A percentile compares a stretch with the other conserved stretches of the same genome.
Conservation (phyloP, 2,888 invertebrate species). For the Nymphalis urticae region DNA sequence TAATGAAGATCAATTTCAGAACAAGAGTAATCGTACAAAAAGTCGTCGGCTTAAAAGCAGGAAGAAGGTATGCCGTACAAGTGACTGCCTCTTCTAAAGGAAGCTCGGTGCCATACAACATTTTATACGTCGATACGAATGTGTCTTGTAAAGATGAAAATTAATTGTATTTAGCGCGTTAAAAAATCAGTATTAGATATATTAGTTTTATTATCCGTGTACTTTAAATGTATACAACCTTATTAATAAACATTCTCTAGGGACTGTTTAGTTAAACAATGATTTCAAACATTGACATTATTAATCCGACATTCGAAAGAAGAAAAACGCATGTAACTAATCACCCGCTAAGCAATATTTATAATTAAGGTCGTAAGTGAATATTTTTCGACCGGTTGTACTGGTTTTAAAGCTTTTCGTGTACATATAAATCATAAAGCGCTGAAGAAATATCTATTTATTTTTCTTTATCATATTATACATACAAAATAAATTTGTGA, state of each 20-base stretch:
- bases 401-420: constrained; percentile 13
- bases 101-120: constrained; percentile 63
- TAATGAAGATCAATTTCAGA: constrained; percentile 44
- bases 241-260: no score
- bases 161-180: constrained; percentile 8
- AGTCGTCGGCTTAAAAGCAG: constrained; percentile 61
- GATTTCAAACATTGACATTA: no score
- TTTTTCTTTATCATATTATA: constrained; percentile 12
- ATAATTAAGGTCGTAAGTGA: background rate
- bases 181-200: constrained; percentile 45
- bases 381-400: constrained; percentile 18
- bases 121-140: constrained; percentile 68
- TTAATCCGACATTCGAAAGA: no score
- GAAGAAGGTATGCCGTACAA: constrained; percentile 69
- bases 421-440: constrained; percentile 20
- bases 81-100: constrained; percentile 66
- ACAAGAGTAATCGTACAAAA: constrained; percentile 65
- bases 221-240: constrained; percentile 9
- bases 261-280: no score
- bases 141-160: constrained; percentile 60
- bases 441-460: constrained; percentile 20
- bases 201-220: constrained; percentile 30
- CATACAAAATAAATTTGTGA: background rate
- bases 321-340: no score
- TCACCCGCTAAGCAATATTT: no score